Base-by-base conservation (phyloP, 2,113 vertebrate genomes). In the Pseudonaja textilis region DNA sequence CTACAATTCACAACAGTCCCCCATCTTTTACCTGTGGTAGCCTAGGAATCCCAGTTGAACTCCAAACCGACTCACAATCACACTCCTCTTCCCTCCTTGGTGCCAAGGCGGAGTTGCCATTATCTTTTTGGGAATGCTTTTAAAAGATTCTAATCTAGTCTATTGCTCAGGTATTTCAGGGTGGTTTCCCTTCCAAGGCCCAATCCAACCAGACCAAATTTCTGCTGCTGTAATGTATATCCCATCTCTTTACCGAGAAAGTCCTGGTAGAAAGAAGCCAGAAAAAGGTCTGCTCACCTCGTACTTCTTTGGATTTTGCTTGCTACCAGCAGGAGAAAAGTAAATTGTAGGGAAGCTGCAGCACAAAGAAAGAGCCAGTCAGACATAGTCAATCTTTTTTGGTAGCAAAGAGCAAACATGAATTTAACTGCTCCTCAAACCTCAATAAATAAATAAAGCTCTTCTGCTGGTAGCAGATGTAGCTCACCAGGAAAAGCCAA, bases 261-360 rank as follows among this genome's bases (percentile, higher is more conserved):
- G 10, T 3, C 39, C 87, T 20, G 16, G 52, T 4, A n/a, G 14
- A 54, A 55, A 5, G 3, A 87, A 87, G 47, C 11, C 20, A 10
- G 42, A 3, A 16, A 0, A 91, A 29, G 22, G 47, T 56, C n/a
- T 0, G 96, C 97, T 97, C 95, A 98, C 99, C 98, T 99, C 99
- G 0, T 99, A 99, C 98, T 98, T 99, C 98, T 99, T 99, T 98
- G 99, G 99, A 97, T 54, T 99, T 94, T 96, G 97, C 95, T 99
- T 99, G 91, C 97, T 98, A 91, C 99, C 99, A 94, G 99, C 99
- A 91, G 99, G 98, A 92, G 99, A 97, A 94, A 99, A 99, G 96
- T 98, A 99, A 94, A 99, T 98, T 7, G 99, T 99, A 93, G 99
- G 99, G 97, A 99, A 99, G 91, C 99, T 99, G 87, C 3, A 25